These are phyloP conservation scores for Scolopax rusticola DNA, from an alignment of 2,797 vertebrate species.

Conservation along the genomic window DNA sequence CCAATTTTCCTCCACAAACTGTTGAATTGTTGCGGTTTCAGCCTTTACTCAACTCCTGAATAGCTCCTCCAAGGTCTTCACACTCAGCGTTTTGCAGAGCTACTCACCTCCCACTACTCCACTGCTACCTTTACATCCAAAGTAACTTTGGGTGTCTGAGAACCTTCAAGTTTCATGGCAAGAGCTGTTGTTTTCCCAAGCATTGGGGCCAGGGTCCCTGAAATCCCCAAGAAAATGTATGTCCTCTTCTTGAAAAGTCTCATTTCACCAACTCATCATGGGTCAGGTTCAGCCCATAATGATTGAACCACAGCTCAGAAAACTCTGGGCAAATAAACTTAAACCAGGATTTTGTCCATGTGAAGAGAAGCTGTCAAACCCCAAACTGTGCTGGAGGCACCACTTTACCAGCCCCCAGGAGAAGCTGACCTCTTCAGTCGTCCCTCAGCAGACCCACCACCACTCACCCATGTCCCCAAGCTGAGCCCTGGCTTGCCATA, in stretches of 20 bases:
- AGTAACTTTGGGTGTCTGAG: background rate
- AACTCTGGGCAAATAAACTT: background rate
- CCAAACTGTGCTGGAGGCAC: background rate
- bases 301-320: background rate
- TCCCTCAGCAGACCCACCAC: background rate
- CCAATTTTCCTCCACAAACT: slow-evolving; percentile 23
- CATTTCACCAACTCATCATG: background rate
- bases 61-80: background rate
- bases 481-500: fast-evolving
- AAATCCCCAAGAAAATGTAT: background rate
- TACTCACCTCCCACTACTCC: background rate
- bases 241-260: background rate
- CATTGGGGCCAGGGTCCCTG: background rate
- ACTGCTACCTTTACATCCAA: background rate
- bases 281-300: background rate
- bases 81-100: fast-evolving
- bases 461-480: background rate
- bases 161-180: background rate
- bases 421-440: background rate
- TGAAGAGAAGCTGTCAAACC: background rate
- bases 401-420: background rate
- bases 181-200: background rate
- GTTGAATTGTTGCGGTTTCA: background rate
- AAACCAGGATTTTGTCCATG: background rate
- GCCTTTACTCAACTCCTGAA: background rate